Evolutionary conservation across 1,140 invertebrate genomes (phyloP).

Genomic region (Drosophila repleta): DNA sequence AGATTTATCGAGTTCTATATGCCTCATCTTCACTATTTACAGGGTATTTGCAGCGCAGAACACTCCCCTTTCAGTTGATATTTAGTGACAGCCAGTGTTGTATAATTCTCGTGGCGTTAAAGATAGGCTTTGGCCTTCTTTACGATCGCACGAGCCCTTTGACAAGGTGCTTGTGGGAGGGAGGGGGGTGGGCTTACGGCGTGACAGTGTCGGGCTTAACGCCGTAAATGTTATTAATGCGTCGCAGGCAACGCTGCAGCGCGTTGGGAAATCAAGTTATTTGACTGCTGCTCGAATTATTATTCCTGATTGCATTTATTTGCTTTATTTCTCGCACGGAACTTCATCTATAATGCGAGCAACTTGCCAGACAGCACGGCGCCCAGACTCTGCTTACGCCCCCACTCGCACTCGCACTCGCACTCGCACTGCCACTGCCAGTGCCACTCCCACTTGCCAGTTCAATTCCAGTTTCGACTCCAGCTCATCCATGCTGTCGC

Average conservation of each 20-base stretch:
- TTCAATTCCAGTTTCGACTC: neutral
- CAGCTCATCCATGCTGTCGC: neutral
- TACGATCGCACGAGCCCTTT: constrained; percentile 56
- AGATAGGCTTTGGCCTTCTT: constrained; percentile 66
- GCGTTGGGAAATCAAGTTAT: constrained; percentile 66
- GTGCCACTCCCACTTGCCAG: no score
- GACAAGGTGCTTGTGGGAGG: neutral
- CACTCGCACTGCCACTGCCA: no score
- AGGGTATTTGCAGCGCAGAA: constrained; percentile 7
- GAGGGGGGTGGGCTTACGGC: neutral
- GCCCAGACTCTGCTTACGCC: constrained; percentile 24
- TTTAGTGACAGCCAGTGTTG: neutral
- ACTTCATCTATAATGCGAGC: constrained; percentile 79
- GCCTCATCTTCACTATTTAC: neutral
- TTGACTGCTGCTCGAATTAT: constrained; percentile 71
- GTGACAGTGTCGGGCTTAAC: constrained; percentile 28
- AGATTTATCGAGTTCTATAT: no score
- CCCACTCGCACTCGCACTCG: no score
- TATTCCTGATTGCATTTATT: constrained; percentile 80
- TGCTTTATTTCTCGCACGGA: constrained; percentile 72
- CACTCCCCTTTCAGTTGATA: neutral
- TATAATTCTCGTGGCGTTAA: constrained; percentile 42
- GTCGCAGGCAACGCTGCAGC: constrained; percentile 36
- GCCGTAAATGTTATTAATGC: constrained; percentile 68
- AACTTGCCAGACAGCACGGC: constrained; percentile 42